Evolutionary conservation across 2,888 invertebrate species (phyloP), one percentile per base, ranked within the genome.

Genomic region (Brachyptera risi): DNA sequence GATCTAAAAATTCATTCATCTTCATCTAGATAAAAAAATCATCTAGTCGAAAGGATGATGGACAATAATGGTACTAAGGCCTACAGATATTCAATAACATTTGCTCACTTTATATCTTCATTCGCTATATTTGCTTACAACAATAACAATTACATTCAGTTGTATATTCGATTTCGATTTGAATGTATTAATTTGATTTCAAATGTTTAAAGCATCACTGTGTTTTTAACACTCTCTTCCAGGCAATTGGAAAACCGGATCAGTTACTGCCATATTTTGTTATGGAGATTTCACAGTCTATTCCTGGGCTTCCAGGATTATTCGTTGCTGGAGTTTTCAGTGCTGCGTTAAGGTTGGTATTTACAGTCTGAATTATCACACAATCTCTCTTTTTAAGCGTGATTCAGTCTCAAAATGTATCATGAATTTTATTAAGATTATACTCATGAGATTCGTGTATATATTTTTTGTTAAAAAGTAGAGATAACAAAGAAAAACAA

Each of bases 301-400:
- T 88, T 63, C 90, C 89, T 0, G 92, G 92, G 0, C 74, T 93
- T 13, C 89, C 92, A 0, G 93, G 93, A 0, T 80, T 93, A 42
- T 92, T 93, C 71, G 86, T 92, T 67, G 90, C 92, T 56, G 90
- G 91, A 17, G 87, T 93, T 0, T 93, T 92, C 71, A 91, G 91
- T 73, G 93, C 92, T 9, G 90, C 92, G 19, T 78, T 93, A 63
- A 92, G 92, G 88, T 87, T 3, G 5, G 21, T 3, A 19, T 19
- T 24, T 9, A 9, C 9, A 40, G 4, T 40, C 35, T n/a, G n/a
- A n/a, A n/a, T 31, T 31, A 31, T 11, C 7, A 31, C 35, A 11
- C 35, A 7, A 31, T 9, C 7, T 31, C 35, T 5, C 35, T 31
- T 31, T 5, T 9, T n/a, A n/a, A n/a, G n/a, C n/a, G n/a, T n/a